Evolutionary conservation across 2,113 vertebrate species (phyloP).

Genomic region (Heliornis fulica): DNA sequence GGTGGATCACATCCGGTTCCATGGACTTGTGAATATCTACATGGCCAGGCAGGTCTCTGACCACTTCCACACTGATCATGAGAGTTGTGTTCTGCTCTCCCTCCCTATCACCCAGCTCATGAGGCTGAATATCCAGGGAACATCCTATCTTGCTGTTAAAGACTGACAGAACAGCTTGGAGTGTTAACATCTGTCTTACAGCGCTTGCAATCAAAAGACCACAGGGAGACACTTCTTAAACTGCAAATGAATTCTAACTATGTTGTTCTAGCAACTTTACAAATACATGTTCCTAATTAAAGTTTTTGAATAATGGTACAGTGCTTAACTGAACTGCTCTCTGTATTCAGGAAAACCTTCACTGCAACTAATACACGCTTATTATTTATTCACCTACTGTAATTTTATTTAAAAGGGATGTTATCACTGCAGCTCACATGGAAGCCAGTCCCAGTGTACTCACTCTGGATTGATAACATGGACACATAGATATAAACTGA

Average conservation of each 20-base stretch:
- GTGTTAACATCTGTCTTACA: not conserved
- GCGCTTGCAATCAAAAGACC: not conserved
- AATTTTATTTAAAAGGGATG: not conserved
- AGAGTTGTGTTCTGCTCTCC: no score
- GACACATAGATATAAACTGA: not conserved
- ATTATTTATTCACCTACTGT: not conserved
- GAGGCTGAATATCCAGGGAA: no score
- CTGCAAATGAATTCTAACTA: not conserved
- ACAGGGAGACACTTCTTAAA: not conserved
- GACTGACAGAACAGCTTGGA: not conserved
- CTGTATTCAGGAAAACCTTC: not conserved
- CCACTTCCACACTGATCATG: no score
- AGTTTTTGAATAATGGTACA: not conserved
- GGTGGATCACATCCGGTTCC: no score
- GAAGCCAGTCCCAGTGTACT: not conserved
- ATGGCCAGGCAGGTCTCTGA: no score
- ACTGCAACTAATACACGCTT: not conserved
- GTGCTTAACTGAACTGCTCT: not conserved
- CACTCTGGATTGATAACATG: not conserved
- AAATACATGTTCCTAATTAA: not conserved
- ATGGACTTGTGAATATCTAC: no score
- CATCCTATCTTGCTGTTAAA: no score
- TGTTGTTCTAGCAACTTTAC: not conserved
- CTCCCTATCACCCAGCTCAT: no score
- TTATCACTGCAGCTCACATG: not conserved